Evolutionary conservation across 2,888 invertebrate species (phyloP), one percentile per base, ranked within the genome.

Genomic region (Eilema depressum): DNA sequence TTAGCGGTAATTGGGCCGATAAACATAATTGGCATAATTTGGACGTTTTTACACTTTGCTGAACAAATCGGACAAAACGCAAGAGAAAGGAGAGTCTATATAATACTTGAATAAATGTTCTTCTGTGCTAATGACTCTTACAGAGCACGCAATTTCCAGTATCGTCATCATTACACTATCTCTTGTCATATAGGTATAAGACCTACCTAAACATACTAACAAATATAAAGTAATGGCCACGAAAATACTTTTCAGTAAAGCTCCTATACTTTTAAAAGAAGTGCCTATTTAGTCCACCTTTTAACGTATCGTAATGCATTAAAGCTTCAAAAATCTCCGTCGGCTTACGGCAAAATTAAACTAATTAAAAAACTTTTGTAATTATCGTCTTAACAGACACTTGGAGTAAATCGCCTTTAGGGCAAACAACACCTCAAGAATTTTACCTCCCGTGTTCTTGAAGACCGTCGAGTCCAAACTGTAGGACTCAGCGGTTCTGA

Each of bases 281-380:
- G 57, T 75, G 28, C 71, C 68, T 67, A 66, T 59, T 53, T 81
- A 85, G 84, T 85, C 81, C 80, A 78, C 62, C 64, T 73, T 72
- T 70, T 73, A 80, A 73, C 69, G 74, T 77, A 73, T 86, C 85
- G 84, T 85, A 84, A 80, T 79, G 83, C 82, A 85, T 77, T 88
- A 75, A 89, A 92, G 90, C 92, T 93, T 93, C 91, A 93, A 93
- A 94, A 93, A 93, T 92, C 91, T 91, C 88, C 85, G 77, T 76
- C 83, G 86, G 91, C 92, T 93, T 91, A 93, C 90, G 91, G 90
- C 89, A 88, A 93, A 94, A 94, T 94, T 93, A 91, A 93, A 94
- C 92, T 95, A 95, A 95, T 95, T 94, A 94, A 95, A 95, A 95
- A 95, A 95, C 87, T 95, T 95, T 95, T 93, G 93, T 95, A 95